Base-by-base conservation (phyloP, 2,888 invertebrate species). In the Cephus sareptanus region DNA sequence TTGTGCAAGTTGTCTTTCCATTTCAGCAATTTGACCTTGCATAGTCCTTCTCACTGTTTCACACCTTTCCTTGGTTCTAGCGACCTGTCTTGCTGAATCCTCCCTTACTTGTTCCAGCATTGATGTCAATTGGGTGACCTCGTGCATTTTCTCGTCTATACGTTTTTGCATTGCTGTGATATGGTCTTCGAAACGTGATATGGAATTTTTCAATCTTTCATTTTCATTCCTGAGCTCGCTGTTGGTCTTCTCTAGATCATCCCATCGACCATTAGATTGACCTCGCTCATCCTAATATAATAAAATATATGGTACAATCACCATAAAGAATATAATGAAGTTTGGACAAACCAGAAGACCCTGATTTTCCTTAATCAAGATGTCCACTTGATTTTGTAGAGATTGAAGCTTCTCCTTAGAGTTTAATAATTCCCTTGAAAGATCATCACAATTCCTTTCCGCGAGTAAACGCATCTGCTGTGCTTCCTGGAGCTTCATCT, bases 61-160 rank as follows among this genome's bases (percentile, higher is more conserved):
- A 13, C 94, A 94, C 76, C 95, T 92, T 79, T 95, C 95, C 84
- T 94, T 94, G 37, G 94, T 94, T 23, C 95, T 92, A 1, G 94
- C 93, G 34, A 95, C 91, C 79, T 95, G 95, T 6, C 95, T 90
- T 0, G 95, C 94, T 0, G 95, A 94, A 87, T 95, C 95, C 84
- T 95, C 95, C 0, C 95, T 91, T 0, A 95, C 90, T 81, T 91
- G 90, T 84, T 95, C 95, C 75, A 95, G 90, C 88, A 95, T 95
- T 0, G 94, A 93, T 1, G 94, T 94, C 1, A 95, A 87, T 86
- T 94, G 94, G 0, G 94, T 94, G 78, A 95, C 94, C 88, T 95
- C 95, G 83, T 95, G 95, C 89, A 94, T 92, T 89, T 95, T 95
- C 88, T 95, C 94, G 77, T 95, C 94, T 1, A 94, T 91, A 13